These are phyloP conservation scores for Leptosomus discolor DNA, from an alignment of 2,113 vertebrate species.

Conservation along the genomic window DNA sequence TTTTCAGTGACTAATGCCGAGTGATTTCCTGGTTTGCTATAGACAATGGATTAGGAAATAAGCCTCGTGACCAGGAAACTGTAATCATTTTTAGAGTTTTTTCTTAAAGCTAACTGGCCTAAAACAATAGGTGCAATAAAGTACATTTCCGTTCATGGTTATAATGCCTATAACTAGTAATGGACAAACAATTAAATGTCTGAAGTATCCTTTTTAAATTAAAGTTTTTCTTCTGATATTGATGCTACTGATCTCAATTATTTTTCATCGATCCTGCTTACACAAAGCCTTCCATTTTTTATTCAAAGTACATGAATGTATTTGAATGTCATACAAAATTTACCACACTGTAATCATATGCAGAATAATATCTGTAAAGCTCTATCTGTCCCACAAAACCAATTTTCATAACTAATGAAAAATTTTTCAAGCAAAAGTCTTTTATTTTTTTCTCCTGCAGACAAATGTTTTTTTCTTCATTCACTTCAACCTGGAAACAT, in stretches of 20 bases:
- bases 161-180: background rate
- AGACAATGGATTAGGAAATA: slow-evolving; percentile 75
- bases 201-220: background rate
- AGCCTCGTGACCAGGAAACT: slow-evolving; percentile 74
- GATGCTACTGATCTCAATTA: background rate
- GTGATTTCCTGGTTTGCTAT: slow-evolving; percentile 67
- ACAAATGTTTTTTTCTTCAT: background rate
- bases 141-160: background rate
- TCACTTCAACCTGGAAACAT: background rate
- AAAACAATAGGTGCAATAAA: slow-evolving; percentile 17
- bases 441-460: background rate
- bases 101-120: background rate
- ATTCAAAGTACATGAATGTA: background rate
- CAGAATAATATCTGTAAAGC: background rate
- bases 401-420: background rate
- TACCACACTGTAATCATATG: background rate
- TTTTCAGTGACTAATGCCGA: slow-evolving; percentile 54
- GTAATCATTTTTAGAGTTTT: slow-evolving; percentile 56
- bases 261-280: background rate
- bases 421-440: background rate
- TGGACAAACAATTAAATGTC: background rate
- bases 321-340: background rate
- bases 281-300: background rate
- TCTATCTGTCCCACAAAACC: background rate
- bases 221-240: background rate